Evolutionary conservation across 1,140 invertebrate genomes (phyloP).

Genomic region (Anastrepha obliqua): DNA sequence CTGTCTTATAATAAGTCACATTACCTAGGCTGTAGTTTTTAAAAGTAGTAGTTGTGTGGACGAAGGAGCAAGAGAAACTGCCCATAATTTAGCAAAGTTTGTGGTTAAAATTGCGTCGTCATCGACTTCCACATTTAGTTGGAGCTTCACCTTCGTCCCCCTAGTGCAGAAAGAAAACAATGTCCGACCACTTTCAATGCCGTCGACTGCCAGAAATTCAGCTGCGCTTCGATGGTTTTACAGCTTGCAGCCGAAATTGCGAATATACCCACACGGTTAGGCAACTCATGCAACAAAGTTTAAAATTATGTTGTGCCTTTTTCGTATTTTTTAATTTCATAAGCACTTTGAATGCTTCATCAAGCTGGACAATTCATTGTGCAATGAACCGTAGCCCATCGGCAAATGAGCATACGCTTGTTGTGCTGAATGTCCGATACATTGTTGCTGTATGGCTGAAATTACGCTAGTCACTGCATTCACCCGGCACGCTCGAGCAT

Average conservation of each 20-base stretch:
- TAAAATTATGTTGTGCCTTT: background rate
- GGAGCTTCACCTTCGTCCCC: no score
- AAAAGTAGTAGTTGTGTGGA: no score
- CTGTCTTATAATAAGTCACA: no score
- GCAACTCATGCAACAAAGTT: conserved; percentile 20
- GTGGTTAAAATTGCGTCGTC: no score
- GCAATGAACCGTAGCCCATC: conserved; percentile 41
- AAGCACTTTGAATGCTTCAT: conserved; percentile 16
- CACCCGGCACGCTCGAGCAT: conserved; percentile 42
- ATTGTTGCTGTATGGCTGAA: conserved; percentile 7
- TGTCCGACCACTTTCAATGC: no score
- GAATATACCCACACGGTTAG: background rate
- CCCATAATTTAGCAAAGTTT: no score
- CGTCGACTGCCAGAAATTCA: no score
- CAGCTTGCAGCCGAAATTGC: background rate
- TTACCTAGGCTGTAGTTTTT: no score
- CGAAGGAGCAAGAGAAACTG: no score
- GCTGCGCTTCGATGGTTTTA: background rate
- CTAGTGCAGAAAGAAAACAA: no score
- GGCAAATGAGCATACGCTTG: conserved; percentile 36
- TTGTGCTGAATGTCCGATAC: background rate
- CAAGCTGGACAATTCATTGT: conserved; percentile 38
- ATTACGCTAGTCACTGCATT: conserved; percentile 23
- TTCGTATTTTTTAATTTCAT: background rate
- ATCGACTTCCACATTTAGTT: background rate